Evolutionary conservation across 2,113 vertebrate species (phyloP).

Genomic region (Phrynosoma platyrhinos): DNA sequence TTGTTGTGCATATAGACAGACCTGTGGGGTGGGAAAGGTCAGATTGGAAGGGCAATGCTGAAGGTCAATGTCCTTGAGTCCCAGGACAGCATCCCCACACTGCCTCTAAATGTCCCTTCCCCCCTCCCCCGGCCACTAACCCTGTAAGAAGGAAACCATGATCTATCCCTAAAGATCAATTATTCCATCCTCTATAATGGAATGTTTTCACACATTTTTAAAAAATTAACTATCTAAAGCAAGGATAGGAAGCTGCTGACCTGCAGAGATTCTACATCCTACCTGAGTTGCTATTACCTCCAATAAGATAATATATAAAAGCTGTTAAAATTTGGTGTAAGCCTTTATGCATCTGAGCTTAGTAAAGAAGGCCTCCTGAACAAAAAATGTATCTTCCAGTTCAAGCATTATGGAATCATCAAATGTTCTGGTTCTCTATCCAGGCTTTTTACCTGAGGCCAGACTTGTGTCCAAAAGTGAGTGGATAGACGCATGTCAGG

Average conservation of each 20-base stretch:
- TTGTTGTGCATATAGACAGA: constrained; percentile 78
- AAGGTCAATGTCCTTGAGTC: not conserved
- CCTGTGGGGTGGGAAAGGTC: constrained; percentile 37
- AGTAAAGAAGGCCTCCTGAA: not conserved
- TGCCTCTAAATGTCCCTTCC: too few species aligned
- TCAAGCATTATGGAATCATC: not conserved
- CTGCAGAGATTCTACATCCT: too few species aligned
- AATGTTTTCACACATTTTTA: too few species aligned
- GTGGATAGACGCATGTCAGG: constrained; percentile 64
- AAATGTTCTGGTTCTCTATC: not conserved
- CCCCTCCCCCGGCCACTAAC: too few species aligned
- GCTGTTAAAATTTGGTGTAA: too few species aligned
- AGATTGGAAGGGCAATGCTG: not conserved
- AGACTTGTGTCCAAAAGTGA: constrained; percentile 73
- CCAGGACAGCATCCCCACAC: not conserved
- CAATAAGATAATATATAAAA: not conserved
- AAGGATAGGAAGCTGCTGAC: too few species aligned
- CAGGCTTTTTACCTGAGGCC: constrained; percentile 65
- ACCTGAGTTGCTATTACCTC: not conserved
- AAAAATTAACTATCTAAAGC: too few species aligned
- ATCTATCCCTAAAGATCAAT: not conserved
- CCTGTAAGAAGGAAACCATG: not conserved
- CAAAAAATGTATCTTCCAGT: not conserved
- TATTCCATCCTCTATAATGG: not conserved
- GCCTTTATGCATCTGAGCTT: not conserved